These are phyloP conservation scores for Catocala nupta DNA, from an alignment of 2,888 invertebrate species.

Conservation along the genomic window DNA sequence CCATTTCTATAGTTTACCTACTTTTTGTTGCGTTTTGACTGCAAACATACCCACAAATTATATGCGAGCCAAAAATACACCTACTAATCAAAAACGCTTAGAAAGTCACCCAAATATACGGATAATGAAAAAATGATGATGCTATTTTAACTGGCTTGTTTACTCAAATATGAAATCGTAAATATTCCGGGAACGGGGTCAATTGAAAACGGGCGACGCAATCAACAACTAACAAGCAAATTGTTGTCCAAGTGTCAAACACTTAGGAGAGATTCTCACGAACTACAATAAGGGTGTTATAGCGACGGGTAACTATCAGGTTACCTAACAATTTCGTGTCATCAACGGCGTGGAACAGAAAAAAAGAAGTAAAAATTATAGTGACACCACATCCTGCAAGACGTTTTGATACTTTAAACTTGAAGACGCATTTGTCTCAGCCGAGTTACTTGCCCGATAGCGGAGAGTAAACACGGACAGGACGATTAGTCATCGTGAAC, in stretches of 20 bases:
- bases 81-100: constrained; percentile 32
- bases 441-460: constrained; percentile 48
- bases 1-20: too few species aligned
- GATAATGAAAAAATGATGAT: constrained; percentile 55
- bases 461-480: constrained; percentile 28
- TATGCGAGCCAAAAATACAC: neutral
- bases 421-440: constrained; percentile 51
- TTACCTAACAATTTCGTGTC: constrained; percentile 59
- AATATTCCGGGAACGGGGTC: constrained; percentile 34
- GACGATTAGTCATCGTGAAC: constrained; percentile 44
- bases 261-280: constrained; percentile 52
- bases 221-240: constrained; percentile 35
- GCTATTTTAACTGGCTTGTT: constrained; percentile 12
- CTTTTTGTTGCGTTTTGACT: too few species aligned
- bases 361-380: constrained; percentile 29
- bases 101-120: constrained; percentile 35
- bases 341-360: constrained; percentile 36
- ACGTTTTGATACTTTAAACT: constrained; percentile 54
- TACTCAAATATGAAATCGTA: constrained; percentile 32
- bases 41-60: too few species aligned
- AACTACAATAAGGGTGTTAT: constrained; percentile 37
- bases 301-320: constrained; percentile 52
- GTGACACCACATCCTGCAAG: constrained; percentile 55
- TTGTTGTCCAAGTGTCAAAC: constrained; percentile 45
- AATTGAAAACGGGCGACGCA: constrained; percentile 29